Conservation (phyloP, 2,113 vertebrate species). For the Australoheros scitulus region DNA sequence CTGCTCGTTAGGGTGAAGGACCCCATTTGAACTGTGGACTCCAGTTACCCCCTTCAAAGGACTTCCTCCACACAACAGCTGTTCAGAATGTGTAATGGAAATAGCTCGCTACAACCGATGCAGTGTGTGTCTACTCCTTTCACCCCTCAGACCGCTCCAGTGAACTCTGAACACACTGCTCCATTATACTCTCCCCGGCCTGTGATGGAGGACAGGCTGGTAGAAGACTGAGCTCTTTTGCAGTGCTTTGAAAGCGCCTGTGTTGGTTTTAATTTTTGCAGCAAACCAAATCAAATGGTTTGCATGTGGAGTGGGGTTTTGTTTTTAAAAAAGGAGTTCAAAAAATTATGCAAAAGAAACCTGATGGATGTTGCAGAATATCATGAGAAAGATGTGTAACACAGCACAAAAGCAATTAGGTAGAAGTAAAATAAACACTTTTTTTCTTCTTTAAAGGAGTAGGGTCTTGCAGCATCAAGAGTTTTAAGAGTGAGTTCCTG, state of each 20-base stretch:
- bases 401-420: constrained; percentile 19
- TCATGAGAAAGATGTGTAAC: constrained; percentile 25
- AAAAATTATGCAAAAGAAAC: constrained; percentile 17
- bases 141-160: constrained; percentile 48
- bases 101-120: constrained; percentile 34
- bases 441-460: constrained; percentile 2
- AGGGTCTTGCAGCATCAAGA: neutral
- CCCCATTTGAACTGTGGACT: constrained; percentile 66
- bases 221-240: constrained; percentile 34
- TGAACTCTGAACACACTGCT: constrained; percentile 54
- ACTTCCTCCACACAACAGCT: constrained; percentile 74
- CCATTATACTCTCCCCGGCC: constrained; percentile 42
- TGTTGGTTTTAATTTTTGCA: constrained; percentile 18
- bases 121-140: constrained; percentile 46
- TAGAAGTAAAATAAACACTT: constrained; percentile 20
- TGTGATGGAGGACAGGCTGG: constrained; percentile 15
- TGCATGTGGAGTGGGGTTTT: neutral
- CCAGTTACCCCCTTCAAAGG: constrained; percentile 68
- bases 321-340: constrained; percentile 9
- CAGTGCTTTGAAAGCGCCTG: constrained; percentile 16
- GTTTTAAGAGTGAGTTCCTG: constrained; percentile 41
- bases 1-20: constrained; percentile 56
- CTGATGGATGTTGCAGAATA: constrained; percentile 22
- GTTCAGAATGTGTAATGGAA: constrained; percentile 73
- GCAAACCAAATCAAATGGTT: constrained; percentile 13